Conservation (phyloP, 2,113 vertebrate species). For the Chlamydotis undulata region DNA sequence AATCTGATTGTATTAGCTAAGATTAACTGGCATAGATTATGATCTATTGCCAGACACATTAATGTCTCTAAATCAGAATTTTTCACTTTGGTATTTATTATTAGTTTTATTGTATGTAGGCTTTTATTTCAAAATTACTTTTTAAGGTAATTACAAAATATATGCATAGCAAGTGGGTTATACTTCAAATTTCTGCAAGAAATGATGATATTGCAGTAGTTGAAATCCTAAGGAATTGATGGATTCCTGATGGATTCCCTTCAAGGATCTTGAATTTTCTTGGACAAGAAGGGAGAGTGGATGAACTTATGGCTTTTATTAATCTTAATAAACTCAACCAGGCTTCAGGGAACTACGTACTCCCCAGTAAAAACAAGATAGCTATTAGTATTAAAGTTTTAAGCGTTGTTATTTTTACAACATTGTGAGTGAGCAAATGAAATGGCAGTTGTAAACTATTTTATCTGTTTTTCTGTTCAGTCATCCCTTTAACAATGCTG, state of each 20-base stretch:
- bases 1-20: background rate
- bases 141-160: background rate
- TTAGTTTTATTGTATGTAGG: background rate
- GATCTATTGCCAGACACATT: background rate
- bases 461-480: background rate
- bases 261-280: background rate
- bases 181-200: background rate
- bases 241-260: background rate
- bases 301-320: rapidly evolving
- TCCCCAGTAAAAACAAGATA: background rate
- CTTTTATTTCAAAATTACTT: background rate
- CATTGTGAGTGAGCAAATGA: background rate
- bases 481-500: background rate
- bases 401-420: background rate
- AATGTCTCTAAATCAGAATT: background rate
- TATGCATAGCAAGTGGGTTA: background rate
- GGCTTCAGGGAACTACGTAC: background rate
- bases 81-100: background rate
- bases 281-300: rapidly evolving
- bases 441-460: background rate
- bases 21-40: background rate
- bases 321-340: background rate
- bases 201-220: background rate
- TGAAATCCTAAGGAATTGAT: background rate
- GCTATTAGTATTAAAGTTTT: background rate